These are phyloP conservation scores for Acanthosoma haemorrhoidale DNA, from an alignment of 2,888 invertebrate species.

Conservation along the genomic window DNA sequence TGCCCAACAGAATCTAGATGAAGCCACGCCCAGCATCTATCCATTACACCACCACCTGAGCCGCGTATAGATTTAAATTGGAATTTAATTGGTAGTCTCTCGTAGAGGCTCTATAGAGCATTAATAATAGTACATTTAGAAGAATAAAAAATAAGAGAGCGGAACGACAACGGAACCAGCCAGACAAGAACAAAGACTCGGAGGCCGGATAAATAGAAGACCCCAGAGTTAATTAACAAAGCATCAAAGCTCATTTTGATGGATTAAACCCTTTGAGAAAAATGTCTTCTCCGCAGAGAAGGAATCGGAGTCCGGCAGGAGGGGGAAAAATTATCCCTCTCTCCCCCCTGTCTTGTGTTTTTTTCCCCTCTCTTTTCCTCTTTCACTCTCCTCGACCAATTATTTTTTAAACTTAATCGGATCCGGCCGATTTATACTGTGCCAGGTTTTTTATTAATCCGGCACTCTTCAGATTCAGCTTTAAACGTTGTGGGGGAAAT, in stretches of 20 bases:
- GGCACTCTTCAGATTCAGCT: too few species aligned
- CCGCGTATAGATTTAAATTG: background rate
- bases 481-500: too few species aligned
- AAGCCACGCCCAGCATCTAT: background rate
- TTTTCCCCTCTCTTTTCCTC: background rate
- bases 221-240: conserved; percentile 15
- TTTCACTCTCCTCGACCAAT: background rate
- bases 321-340: background rate
- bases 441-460: background rate
- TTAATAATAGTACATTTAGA: background rate
- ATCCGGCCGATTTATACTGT: background rate
- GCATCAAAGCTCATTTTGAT: conserved; percentile 16
- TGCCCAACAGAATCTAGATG: too few species aligned
- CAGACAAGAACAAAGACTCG: background rate
- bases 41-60: too few species aligned
- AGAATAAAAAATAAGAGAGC: background rate
- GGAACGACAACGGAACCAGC: too few species aligned
- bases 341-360: background rate
- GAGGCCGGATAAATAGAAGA: too few species aligned
- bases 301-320: background rate
- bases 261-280: background rate
- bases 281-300: background rate
- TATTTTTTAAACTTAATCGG: background rate
- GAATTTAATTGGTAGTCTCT: background rate
- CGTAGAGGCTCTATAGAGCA: too few species aligned